phyloP scores from a whole-genome alignment of 2,113 vertebrate genomes.

The Lipotes vexillifer region DNA sequence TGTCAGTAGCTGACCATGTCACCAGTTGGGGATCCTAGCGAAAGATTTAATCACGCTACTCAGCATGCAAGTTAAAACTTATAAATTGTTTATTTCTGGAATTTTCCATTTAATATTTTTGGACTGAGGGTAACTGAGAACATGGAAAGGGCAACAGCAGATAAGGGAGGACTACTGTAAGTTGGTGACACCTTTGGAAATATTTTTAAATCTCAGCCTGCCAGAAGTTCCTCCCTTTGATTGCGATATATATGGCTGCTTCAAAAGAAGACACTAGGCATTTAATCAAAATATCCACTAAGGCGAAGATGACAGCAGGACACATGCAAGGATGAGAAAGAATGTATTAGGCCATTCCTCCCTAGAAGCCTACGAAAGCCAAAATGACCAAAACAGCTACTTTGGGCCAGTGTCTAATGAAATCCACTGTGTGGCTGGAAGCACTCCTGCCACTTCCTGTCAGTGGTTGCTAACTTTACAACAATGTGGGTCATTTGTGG shows the following conservation, averaged over 20 bases:
- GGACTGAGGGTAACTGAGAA: neutral
- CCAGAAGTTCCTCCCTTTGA: neutral
- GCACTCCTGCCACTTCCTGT: conserved; percentile 48
- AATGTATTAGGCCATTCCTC: neutral
- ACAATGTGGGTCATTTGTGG: conserved; percentile 45
- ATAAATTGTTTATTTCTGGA: neutral
- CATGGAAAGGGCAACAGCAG: neutral
- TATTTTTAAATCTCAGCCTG: neutral
- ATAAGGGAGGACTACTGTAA: neutral
- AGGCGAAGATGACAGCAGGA: neutral
- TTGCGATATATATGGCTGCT: neutral
- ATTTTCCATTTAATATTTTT: neutral
- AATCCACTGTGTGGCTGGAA: conserved; percentile 23
- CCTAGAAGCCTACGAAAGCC: neutral
- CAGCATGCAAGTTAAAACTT: neutral
- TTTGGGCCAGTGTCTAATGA: conserved; percentile 45
- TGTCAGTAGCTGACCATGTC: neutral
- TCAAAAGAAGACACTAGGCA: neutral
- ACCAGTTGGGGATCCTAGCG: neutral
- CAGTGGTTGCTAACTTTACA: conserved; percentile 4
- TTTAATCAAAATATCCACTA: neutral
- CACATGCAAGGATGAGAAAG: neutral
- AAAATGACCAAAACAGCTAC: conserved; percentile 22
- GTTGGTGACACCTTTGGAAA: conserved; percentile 1
- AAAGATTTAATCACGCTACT: neutral